Evolutionary conservation across 1,140 invertebrate genomes (phyloP).

Genomic region (Medauroidea extradentata): DNA sequence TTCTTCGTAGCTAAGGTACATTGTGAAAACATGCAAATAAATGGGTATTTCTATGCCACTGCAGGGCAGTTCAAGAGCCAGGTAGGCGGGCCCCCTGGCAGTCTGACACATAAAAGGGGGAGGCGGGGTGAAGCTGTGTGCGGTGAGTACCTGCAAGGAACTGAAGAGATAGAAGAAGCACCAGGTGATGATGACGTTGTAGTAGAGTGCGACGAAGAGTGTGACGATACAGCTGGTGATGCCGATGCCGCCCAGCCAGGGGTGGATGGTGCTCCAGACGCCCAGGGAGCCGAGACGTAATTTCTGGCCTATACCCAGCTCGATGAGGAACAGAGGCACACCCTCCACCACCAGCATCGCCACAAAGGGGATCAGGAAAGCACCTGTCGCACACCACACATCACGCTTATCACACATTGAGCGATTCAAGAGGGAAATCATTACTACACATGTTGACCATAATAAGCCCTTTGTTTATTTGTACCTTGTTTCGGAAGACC

Average conservation of each 20-base stretch:
- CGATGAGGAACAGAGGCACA: constrained; percentile 88
- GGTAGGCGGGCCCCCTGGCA: not conserved
- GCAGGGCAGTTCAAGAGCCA: no score
- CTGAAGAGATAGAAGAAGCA: constrained; percentile 95
- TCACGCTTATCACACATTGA: no score
- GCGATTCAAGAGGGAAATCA: no score
- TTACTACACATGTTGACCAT: no score
- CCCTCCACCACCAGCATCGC: constrained; percentile 91
- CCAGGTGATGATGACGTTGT: constrained; percentile 98
- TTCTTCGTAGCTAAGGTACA: no score
- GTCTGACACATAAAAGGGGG: not conserved
- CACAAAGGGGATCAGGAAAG: constrained; percentile 94
- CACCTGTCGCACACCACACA: constrained; percentile 60
- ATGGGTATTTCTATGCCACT: not conserved
- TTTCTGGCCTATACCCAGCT: constrained; percentile 88
- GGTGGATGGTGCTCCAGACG: constrained; percentile 92
- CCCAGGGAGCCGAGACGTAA: constrained; percentile 85
- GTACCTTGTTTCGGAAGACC: no score
- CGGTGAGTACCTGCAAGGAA: constrained; percentile 77
- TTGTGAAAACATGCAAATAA: not conserved
- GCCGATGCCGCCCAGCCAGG: constrained; percentile 85
- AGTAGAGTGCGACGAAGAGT: constrained; percentile 89
- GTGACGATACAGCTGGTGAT: constrained; percentile 89
- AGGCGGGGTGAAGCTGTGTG: no score
- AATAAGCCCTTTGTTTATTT: no score